Conservation (phyloP, 2,113 vertebrate species). For the Raja brachyura region DNA sequence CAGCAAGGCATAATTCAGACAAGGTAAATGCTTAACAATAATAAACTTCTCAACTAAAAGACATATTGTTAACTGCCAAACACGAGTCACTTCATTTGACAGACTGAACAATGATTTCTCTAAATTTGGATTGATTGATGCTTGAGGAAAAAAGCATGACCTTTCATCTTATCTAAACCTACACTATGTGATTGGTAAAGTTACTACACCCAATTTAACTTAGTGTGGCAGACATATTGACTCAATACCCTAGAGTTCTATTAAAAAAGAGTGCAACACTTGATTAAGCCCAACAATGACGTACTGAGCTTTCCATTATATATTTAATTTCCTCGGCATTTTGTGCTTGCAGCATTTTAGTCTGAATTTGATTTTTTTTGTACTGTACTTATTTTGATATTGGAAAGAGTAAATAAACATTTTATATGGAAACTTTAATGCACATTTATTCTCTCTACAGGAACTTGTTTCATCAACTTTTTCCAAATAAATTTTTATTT, state of each 20-base stretch:
- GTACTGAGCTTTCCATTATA: not conserved
- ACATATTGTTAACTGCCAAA: conserved; percentile 16
- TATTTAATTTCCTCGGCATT: not conserved
- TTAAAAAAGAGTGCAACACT: not conserved
- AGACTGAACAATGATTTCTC: not conserved
- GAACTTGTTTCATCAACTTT: not conserved
- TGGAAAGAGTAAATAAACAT: not conserved
- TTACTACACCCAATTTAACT: not conserved
- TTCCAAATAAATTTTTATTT: not conserved
- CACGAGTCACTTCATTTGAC: not conserved
- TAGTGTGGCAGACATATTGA: not conserved
- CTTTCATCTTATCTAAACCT: not conserved
- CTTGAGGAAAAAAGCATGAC: too few relatives aligned
- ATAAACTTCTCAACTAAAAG: conserved; percentile 29
- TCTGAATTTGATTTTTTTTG: not conserved
- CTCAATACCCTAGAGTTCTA: not conserved
- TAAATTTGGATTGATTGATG: not conserved
- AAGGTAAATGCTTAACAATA: not conserved
- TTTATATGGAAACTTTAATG: not conserved
- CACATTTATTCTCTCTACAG: too few relatives aligned
- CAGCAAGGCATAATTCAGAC: not conserved
- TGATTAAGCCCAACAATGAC: conserved; percentile 8
- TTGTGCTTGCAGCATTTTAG: not conserved
- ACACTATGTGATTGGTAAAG: not conserved
- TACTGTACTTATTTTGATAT: not conserved